These are phyloP conservation scores for Charadrius vociferus DNA, from an alignment of 2,113 vertebrate genomes.

Conservation along the genomic window DNA sequence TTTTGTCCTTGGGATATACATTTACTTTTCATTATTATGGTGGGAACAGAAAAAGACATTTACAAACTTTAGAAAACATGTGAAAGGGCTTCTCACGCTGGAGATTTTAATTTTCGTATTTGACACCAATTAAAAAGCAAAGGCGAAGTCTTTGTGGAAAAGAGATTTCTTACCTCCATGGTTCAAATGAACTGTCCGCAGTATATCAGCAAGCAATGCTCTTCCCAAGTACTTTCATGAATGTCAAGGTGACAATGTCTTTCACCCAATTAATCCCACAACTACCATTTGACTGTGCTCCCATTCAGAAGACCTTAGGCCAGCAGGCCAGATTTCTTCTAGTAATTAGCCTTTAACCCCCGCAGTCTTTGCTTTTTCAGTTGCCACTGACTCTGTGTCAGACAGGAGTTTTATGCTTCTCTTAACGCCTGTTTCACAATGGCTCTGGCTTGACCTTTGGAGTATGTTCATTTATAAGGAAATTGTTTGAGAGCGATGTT, in stretches of 20 bases:
- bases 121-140: slow-evolving; percentile 20
- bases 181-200: background rate
- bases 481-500: slow-evolving; percentile 4
- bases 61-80: slow-evolving; percentile 15
- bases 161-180: background rate
- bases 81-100: background rate
- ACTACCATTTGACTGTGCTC: slow-evolving; percentile 22
- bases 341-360: slow-evolving; percentile 58
- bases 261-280: slow-evolving; percentile 61
- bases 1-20: slow-evolving; percentile 14
- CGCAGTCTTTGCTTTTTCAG: slow-evolving; percentile 25
- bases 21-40: background rate
- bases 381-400: background rate
- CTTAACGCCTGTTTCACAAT: slow-evolving; percentile 33
- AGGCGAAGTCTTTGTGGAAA: background rate
- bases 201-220: slow-evolving; percentile 22
- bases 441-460: slow-evolving; percentile 24
- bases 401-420: slow-evolving; percentile 49
- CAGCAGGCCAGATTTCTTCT: slow-evolving; percentile 32
- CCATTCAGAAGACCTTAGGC: slow-evolving; percentile 10
- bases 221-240: slow-evolving; percentile 34
- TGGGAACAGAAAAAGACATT: background rate
- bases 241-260: slow-evolving; percentile 51
- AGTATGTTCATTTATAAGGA: slow-evolving; percentile 28
- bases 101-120: background rate